These are phyloP conservation scores for Eriosoma lanigerum DNA, from an alignment of 1,140 invertebrate species.

Conservation along the genomic window DNA sequence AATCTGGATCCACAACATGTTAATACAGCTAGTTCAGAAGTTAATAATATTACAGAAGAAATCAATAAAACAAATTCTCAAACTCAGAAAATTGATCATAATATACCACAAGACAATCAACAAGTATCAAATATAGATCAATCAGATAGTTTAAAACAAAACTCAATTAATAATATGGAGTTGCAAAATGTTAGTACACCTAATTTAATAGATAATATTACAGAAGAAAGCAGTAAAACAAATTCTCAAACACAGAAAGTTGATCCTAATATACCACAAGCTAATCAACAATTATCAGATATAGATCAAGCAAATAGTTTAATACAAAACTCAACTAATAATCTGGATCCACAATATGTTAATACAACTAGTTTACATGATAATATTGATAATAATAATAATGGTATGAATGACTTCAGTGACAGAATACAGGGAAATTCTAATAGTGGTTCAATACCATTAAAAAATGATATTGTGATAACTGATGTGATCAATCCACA, in stretches of 20 bases:
- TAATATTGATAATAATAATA: neutral
- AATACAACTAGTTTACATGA: neutral
- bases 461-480: neutral
- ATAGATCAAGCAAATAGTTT: neutral
- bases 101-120: neutral
- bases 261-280: neutral
- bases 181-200: neutral
- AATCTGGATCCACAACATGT: neutral
- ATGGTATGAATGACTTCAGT: neutral
- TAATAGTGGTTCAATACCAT: conserved; percentile 5
- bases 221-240: neutral
- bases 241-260: neutral
- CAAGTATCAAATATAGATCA: too few relatives aligned
- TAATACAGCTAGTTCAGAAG: neutral
- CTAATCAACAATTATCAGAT: neutral
- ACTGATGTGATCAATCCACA: neutral
- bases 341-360: neutral
- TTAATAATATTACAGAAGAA: neutral
- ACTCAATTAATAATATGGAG: neutral
- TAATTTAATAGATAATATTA: neutral
- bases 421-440: neutral
- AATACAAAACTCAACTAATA: neutral
- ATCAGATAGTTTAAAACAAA: neutral
- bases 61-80: neutral
- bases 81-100: neutral